Percentiles rank a stretch among this genome's conserved stretches.
phyloP scores from a whole-genome alignment of 1,140 invertebrate species.

The Drosophila pseudoananassae region DNA sequence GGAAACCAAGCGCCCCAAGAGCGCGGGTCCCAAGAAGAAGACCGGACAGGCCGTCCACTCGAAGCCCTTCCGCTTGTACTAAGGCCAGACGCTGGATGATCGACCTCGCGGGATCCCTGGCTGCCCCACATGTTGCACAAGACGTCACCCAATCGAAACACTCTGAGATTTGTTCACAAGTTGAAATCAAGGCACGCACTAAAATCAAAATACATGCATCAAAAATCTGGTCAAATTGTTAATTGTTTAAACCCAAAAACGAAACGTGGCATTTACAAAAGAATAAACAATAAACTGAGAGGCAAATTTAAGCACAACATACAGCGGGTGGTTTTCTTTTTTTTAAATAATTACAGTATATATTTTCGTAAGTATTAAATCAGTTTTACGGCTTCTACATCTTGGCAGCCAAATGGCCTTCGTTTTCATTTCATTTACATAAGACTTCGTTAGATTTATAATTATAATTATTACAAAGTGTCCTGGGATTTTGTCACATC shows the following conservation, averaged over 20 bases:
- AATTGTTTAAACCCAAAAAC: conserved; percentile 61
- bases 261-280: conserved; percentile 80
- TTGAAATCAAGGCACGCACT: conserved; percentile 63
- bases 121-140: conserved; percentile 44
- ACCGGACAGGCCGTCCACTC: conserved; percentile 75
- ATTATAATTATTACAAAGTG: conserved; percentile 65
- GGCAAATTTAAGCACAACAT: conserved; percentile 69
- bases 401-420: conserved; percentile 50
- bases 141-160: conserved; percentile 52
- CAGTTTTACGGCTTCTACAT: conserved; percentile 52
- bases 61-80: conserved; percentile 82
- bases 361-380: conserved; percentile 76
- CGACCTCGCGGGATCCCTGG: conserved; percentile 6
- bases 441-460: conserved; percentile 62
- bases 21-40: conserved; percentile 80
- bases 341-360: conserved; percentile 77
- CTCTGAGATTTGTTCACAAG: conserved; percentile 60
- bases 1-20: conserved; percentile 77
- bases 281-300: conserved; percentile 60
- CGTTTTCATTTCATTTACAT: conserved; percentile 75
- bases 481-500: conserved; percentile 53
- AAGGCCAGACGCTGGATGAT: conserved; percentile 18
- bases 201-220: conserved; percentile 30
- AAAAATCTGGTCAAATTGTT: conserved; percentile 57
- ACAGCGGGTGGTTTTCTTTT: conserved; percentile 36